Base-by-base conservation (phyloP, 2,888 invertebrate genomes). In the Dynastes hyllus region DNA sequence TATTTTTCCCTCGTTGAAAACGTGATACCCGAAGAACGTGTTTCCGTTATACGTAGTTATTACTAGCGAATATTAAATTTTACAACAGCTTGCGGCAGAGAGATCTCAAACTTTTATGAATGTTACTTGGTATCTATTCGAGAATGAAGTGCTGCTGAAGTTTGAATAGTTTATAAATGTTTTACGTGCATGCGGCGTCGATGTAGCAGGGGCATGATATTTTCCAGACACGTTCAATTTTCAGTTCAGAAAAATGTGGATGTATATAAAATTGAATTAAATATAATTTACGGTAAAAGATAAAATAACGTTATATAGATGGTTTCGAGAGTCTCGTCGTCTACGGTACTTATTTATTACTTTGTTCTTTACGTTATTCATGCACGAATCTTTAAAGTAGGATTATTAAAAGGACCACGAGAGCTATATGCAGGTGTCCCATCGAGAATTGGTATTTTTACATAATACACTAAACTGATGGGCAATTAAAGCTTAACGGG, bases 101-200 rank as follows among this genome's bases (percentile, higher is more conserved):
- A 69, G n/a, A 50, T 51, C 37, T 53, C 32, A 71, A 71, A 58
- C 55, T 55, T 71, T 71, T 71, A 71, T 71, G 32, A 9, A 55
- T 37, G 71, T 40, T 71, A 29, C 27, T 71, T n/a, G 22, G 27
- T 22, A 55, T 32, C 37, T 13, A 55, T 40, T n/a, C 16, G 13
- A 11, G 51, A 50, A 16, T 45, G 67, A 67, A 67, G 53, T 53
- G 53, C 53, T 70, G 53, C 70, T 70, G 53, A 70, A 70, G 70
- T 32, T 70, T 70, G n/a, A 70, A 53, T 51, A 53, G 29, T 32
- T 66, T 40, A 37, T 66, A 66, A 66, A 66, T 22, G 66, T 66
- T 70, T 70, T 32, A 5, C 53, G 13, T 53, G 70, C 51, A 51
- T 70, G 51, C 53, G 29, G 29, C 11, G 51, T 53, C 29, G 27